Percentiles rank a stretch among this genome's conserved stretches.
phyloP scores from a whole-genome alignment of 2,113 vertebrate genomes.

The Bambusicola thoracicus region DNA sequence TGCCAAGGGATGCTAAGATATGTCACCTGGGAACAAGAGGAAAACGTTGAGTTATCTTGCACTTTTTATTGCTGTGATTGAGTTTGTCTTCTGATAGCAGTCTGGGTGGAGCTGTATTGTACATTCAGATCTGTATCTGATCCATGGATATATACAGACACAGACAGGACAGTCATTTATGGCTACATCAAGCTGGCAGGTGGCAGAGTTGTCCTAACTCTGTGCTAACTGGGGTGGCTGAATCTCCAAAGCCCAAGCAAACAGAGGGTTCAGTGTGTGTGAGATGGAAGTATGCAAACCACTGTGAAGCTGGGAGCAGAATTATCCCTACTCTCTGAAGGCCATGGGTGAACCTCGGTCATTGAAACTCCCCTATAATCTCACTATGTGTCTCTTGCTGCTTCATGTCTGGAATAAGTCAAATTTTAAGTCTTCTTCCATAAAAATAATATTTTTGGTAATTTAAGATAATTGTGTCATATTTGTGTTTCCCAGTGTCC shows the following conservation, averaged over 20 bases:
- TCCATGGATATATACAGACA: not conserved
- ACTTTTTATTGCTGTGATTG: slow-evolving; percentile 12
- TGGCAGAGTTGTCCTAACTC: not conserved
- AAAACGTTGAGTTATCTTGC: slow-evolving; percentile 17
- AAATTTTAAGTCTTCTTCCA: slow-evolving; percentile 46
- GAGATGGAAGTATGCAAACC: slow-evolving; percentile 26
- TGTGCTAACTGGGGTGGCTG: not conserved
- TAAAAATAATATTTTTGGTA: slow-evolving; percentile 71
- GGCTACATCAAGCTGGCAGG: not conserved
- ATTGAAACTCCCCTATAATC: not conserved
- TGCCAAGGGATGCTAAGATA: not conserved
- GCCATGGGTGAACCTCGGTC: not conserved
- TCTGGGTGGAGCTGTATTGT: not conserved
- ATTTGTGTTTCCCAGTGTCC: slow-evolving; percentile 22
- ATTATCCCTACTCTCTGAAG: slow-evolving; percentile 25
- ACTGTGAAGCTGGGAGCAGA: not conserved
- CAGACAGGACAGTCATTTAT: not conserved
- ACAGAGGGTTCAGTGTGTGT: not conserved
- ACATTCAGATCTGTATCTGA: not conserved
- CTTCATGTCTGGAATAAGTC: slow-evolving; percentile 41
- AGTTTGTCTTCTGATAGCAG: not conserved
- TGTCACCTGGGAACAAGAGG: rapidly evolving
- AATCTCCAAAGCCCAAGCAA: slow-evolving; percentile 23
- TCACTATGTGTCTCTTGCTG: not conserved
- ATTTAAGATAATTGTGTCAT: slow-evolving; percentile 38